These are phyloP conservation scores for Deilephila elpenor DNA, from an alignment of 2,888 invertebrate species.

Conservation along the genomic window DNA sequence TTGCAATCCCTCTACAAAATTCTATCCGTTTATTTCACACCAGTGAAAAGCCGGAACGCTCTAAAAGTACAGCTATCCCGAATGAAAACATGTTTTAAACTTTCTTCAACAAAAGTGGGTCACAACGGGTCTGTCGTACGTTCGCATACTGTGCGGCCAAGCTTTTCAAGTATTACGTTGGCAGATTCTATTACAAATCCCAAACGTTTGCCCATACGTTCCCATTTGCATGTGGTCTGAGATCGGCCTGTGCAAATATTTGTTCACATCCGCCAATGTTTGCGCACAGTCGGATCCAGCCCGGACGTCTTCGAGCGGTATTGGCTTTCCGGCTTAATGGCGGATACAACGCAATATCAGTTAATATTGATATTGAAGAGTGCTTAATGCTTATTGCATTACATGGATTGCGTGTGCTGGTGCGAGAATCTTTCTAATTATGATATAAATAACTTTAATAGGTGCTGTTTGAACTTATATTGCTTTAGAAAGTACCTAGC, in stretches of 20 bases:
- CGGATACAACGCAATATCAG: conserved; percentile 35
- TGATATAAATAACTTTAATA: neutral
- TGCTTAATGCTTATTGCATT: conserved; percentile 16
- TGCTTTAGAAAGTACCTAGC: no score
- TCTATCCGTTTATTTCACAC: neutral
- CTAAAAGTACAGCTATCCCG: conserved; percentile 9
- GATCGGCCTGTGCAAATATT: conserved; percentile 51
- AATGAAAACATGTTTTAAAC: conserved; percentile 23
- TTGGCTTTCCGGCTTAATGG: conserved; percentile 45
- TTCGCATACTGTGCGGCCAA: neutral
- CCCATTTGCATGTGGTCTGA: conserved; percentile 45
- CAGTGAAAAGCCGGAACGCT: neutral
- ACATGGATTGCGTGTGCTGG: neutral
- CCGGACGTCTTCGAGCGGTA: conserved; percentile 45
- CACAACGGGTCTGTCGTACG: neutral
- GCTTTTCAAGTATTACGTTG: conserved; percentile 7
- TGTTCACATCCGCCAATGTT: conserved; percentile 53
- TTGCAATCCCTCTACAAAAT: neutral
- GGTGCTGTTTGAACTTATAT: no score
- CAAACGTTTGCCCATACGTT: conserved; percentile 35
- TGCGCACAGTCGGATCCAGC: conserved; percentile 49
- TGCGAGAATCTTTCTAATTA: neutral
- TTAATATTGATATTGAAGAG: conserved; percentile 37
- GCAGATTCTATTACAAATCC: conserved; percentile 21
- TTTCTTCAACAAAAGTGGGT: conserved; percentile 4